Base-by-base conservation (phyloP, 92 coral and sea anemone genomes). In the Siderastrea siderea region DNA sequence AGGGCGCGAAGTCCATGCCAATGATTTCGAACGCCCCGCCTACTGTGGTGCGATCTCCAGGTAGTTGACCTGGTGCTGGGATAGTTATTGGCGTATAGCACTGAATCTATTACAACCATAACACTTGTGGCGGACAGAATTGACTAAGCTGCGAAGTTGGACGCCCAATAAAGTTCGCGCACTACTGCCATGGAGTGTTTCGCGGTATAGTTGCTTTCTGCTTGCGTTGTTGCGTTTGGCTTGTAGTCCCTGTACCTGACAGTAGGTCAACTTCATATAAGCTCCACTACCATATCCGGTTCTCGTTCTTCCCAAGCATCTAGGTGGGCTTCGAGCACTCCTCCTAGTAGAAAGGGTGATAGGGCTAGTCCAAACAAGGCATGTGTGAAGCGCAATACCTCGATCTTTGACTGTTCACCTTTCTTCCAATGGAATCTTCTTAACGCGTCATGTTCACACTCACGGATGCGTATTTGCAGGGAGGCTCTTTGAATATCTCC, bases 21-120 rank as follows among this genome's bases (percentile, higher is more conserved):
- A 85, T 46, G 52, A 85, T 76, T 85, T 85, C 84, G 64, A 85
- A 85, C 19, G 84, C 63, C 14, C 38, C 61, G 61, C 85, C 85
- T 12, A 67, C 84, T 26, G 75, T 66, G 46, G n/a, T 80, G 17
- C 84, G 84, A 67, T 80, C 84, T 67, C 64, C 84, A 3, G 84
- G 84, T 64, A 80, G 52, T 46, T 64, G 84, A 46, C 84, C 75
- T 5, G 75, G 84, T 53, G 15, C 19, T 80, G 75, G 84, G 60
- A 2, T 52, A 9, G 6, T 67, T 64, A 46, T 75, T 45, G 84
- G 12, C 0, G 84, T 80, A 6, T 80, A 6, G 75, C 54, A 51
- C 75, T 45, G 75, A 80, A 80, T 80, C 84, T 63, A 57, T 80
- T 80, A 15, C 84, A 63, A 15, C 84, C 92, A 73, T 77, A 71